phyloP scores from a whole-genome alignment of 2,797 vertebrate genomes.

The Schizopygopsis malacanthus region DNA sequence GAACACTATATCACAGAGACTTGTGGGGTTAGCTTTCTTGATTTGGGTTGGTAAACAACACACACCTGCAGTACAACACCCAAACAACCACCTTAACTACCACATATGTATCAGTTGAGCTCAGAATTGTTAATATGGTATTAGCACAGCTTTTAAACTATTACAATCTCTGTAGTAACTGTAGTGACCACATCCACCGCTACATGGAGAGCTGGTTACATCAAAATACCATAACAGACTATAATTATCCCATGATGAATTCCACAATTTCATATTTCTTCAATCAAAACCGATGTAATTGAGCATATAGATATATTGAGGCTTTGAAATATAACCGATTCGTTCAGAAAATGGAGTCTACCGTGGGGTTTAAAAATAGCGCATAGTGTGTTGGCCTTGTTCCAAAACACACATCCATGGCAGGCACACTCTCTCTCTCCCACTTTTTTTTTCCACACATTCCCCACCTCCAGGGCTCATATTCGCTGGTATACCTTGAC shows the following conservation, averaged over 20 bases:
- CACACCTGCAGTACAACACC: background rate
- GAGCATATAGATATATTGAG: background rate
- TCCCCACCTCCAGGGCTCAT: slow-evolving; percentile 64
- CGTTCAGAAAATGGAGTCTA: slow-evolving; percentile 63
- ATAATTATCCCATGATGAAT: background rate
- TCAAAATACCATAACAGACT: slow-evolving; percentile 3
- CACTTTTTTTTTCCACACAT: slow-evolving; percentile 50
- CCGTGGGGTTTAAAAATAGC: slow-evolving; percentile 72
- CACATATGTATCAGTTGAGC: background rate
- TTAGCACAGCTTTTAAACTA: background rate
- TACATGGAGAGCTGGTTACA: background rate
- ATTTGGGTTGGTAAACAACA: background rate
- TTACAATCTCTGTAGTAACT: background rate
- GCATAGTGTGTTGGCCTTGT: slow-evolving; percentile 70
- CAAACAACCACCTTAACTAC: background rate
- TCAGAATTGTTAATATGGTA: background rate
- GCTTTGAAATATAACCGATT: slow-evolving; percentile 41
- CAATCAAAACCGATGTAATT: background rate
- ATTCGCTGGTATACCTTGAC: slow-evolving; percentile 64
- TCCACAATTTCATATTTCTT: background rate
- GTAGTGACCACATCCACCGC: background rate
- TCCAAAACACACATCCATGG: slow-evolving; percentile 70
- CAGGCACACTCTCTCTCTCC: slow-evolving; percentile 57
- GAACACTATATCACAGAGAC: background rate
- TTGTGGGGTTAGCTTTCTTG: background rate